Base-by-base conservation (phyloP, 2,113 vertebrate species). In the Eulemur rufifrons region DNA sequence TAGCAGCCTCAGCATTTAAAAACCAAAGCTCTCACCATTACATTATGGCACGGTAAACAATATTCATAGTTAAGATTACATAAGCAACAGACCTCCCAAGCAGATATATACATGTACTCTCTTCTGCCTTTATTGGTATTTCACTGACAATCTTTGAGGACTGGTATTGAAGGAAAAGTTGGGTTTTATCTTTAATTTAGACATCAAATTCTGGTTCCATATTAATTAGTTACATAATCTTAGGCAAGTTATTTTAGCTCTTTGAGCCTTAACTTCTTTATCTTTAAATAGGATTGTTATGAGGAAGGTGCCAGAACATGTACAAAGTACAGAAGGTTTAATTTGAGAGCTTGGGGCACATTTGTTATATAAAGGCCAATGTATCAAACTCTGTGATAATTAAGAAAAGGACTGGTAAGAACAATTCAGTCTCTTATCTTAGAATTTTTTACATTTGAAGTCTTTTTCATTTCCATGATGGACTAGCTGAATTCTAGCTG, bases 141-240 rank as follows among this genome's bases (percentile, higher is more conserved):
- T 76, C n/a, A 83, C 5, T 71, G 42, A 66, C 50, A 82, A 39
- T 59, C 14, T 87, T 50, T 29, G 56, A 82, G 32, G 45, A 88
- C 3, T 52, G 23, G 9, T 61, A 83, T 78, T 20, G 69, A 91
- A 90, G 6, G 54, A 86, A 94, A 94, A 61, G 20, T 1, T 92
- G 59, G 59, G 18, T 77, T 86, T 63, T 92, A 47, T 84, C n/a
- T 96, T 97, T n/a, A 93, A 80, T 54, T 78, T 11, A 81, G 56
- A 84, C 56, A 73, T 90, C 15, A 83, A 90, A 42, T 95, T 90
- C 63, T 86, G 47, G 32, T 63, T 78, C 69, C 42, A 15, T n/a
- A 82, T 20, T 59, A 91, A 76, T 39, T 39, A 73, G 18, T 20
- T 92, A 39, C 47, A 32, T 78, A 82, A 94, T 42, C 61, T 94